phyloP scores from a whole-genome alignment of 2,888 invertebrate species.

The Podabrus alpinus region DNA sequence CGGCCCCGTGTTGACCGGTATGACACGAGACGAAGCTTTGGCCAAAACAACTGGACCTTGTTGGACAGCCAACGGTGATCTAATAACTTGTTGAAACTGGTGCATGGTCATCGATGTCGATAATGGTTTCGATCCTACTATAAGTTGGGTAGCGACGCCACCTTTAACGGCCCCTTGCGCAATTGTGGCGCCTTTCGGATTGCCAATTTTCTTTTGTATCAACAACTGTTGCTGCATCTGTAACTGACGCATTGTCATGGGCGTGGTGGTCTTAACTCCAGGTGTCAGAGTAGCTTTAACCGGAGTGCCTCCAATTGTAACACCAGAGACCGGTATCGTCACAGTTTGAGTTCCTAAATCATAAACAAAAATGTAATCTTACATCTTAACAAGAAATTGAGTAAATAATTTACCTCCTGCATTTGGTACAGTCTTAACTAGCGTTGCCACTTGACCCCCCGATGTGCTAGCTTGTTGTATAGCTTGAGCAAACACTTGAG shows the following conservation, averaged over 20 bases:
- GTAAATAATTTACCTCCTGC: constrained; percentile 41
- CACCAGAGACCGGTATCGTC: constrained; percentile 60
- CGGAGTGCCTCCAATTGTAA: constrained; percentile 55
- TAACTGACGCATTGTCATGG: constrained; percentile 69
- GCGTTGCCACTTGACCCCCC: constrained; percentile 63
- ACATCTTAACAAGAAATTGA: constrained; percentile 41
- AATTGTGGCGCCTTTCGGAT: constrained; percentile 67
- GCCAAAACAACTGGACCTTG: constrained; percentile 66
- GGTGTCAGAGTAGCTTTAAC: constrained; percentile 44
- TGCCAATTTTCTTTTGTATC: constrained; percentile 61
- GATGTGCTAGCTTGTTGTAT: constrained; percentile 60
- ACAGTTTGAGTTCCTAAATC: constrained; percentile 54
- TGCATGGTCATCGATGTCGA: constrained; percentile 72
- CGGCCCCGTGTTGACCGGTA: constrained; percentile 64
- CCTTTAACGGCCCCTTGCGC: constrained; percentile 56
- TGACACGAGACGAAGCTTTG: constrained; percentile 66
- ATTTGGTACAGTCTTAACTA: constrained; percentile 65
- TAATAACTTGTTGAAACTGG: constrained; percentile 71
- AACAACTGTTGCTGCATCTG: constrained; percentile 64
- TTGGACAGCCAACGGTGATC: constrained; percentile 56
- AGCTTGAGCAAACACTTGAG: constrained; percentile 51
- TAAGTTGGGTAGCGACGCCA: constrained; percentile 68
- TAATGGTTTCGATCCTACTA: constrained; percentile 68
- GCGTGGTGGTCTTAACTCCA: constrained; percentile 59
- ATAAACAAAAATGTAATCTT: not conserved